Conservation (phyloP, 1,140 invertebrate genomes). For the Penaeus chinensis region DNA sequence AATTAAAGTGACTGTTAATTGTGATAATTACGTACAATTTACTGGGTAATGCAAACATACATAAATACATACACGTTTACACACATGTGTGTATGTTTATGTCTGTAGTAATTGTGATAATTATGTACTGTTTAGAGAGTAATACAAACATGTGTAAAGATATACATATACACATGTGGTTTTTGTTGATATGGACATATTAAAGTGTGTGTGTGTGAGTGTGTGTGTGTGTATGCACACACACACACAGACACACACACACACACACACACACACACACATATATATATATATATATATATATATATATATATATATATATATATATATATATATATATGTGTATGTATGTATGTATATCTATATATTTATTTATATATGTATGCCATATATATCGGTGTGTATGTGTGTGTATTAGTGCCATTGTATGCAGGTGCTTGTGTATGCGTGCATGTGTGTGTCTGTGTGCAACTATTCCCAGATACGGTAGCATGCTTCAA, state of each 20-base stretch:
- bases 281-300: background rate
- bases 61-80: background rate
- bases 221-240: background rate
- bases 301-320: background rate
- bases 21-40: background rate
- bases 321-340: background rate
- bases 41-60: background rate
- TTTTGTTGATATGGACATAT: no score
- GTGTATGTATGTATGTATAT: background rate
- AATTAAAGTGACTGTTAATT: background rate
- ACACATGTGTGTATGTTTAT: background rate
- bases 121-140: no score
- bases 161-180: no score
- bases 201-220: no score
- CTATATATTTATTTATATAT: background rate
- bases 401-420: background rate
- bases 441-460: background rate
- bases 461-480: background rate
- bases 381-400: background rate
- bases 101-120: no score
- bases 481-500: no score
- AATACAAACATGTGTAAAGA: no score
- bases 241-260: background rate
- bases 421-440: background rate
- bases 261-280: slow-evolving; percentile 16